Percentiles rank a stretch among this genome's conserved stretches.
Conservation (phyloP, 2,797 vertebrate species). For the Pygocentrus nattereri region DNA sequence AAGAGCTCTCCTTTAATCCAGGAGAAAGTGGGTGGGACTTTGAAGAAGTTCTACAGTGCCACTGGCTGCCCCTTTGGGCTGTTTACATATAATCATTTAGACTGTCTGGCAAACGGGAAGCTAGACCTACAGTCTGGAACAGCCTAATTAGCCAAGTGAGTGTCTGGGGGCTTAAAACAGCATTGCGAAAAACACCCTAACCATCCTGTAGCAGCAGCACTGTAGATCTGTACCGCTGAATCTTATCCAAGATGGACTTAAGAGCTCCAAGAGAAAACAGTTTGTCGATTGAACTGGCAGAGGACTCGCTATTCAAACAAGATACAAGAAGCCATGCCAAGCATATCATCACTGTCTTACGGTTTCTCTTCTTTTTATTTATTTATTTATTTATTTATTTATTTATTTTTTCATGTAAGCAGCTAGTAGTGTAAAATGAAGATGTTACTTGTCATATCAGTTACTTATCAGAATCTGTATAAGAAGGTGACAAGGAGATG, state of each 20-base stretch:
- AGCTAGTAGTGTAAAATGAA: neutral
- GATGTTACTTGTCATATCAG: too few species aligned
- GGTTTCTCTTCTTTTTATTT: too few species aligned
- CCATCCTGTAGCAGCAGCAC: neutral
- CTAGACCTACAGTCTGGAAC: constrained; percentile 3
- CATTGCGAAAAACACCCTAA: neutral
- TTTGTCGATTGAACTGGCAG: neutral
- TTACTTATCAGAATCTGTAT: too few species aligned
- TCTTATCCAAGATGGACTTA: neutral
- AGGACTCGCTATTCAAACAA: neutral
- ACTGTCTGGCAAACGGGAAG: neutral
- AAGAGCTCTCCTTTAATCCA: constrained; percentile 1
- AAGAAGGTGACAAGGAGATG: too few species aligned
- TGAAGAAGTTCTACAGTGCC: constrained; percentile 10
- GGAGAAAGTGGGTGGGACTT: constrained; percentile 1
- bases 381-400: neutral
- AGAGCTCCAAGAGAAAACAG: neutral
- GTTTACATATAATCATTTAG: constrained; percentile 21
- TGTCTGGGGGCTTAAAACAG: neutral
- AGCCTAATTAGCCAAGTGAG: constrained; percentile 15
- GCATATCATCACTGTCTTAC: neutral
- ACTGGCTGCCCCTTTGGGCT: neutral
- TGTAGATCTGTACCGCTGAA: constrained; percentile 9
- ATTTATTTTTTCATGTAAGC: neutral
- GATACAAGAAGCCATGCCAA: neutral